Percentiles rank a stretch among this genome's conserved stretches.
Evolutionary conservation across 2,888 invertebrate species (phyloP).

Genomic region (Caenorhabditis sp.): DNA sequence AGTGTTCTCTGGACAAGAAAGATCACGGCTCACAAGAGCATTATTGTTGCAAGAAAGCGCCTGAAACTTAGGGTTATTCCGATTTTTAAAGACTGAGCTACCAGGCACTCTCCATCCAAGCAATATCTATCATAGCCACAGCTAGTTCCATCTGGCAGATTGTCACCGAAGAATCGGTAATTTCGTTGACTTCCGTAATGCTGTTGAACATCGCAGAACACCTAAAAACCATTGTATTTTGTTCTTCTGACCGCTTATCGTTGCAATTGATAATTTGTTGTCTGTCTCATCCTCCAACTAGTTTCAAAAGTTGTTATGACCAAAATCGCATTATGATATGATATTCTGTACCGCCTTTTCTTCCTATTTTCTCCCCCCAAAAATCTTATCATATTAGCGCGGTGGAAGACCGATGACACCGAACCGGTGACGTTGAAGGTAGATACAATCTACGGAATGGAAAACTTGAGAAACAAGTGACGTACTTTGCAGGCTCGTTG

Average conservation of each 20-base stretch:
- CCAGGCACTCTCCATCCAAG: constrained; percentile 82
- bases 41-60: constrained; percentile 77
- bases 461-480: background rate
- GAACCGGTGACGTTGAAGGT: constrained; percentile 26
- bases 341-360: constrained; percentile 7
- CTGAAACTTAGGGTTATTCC: constrained; percentile 49
- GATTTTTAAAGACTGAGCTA: constrained; percentile 51
- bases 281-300: background rate
- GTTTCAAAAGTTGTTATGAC: constrained; percentile 15
- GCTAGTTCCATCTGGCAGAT: constrained; percentile 83
- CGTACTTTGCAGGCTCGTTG: constrained; percentile 83
- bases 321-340: constrained; percentile 30
- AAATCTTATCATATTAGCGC: constrained; percentile 52
- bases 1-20: constrained; percentile 74
- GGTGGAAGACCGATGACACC: constrained; percentile 36
- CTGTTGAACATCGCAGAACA: constrained; percentile 82
- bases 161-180: constrained; percentile 83
- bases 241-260: background rate
- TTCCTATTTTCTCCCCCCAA: constrained; percentile 7
- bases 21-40: constrained; percentile 77
- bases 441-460: background rate
- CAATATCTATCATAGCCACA: constrained; percentile 82
- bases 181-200: constrained; percentile 76
- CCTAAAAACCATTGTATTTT: constrained; percentile 60
- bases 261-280: background rate